Percentiles rank a stretch among this genome's conserved stretches.
Evolutionary conservation across 1,140 invertebrate genomes (phyloP).

Genomic region (Pomacea maculata): DNA sequence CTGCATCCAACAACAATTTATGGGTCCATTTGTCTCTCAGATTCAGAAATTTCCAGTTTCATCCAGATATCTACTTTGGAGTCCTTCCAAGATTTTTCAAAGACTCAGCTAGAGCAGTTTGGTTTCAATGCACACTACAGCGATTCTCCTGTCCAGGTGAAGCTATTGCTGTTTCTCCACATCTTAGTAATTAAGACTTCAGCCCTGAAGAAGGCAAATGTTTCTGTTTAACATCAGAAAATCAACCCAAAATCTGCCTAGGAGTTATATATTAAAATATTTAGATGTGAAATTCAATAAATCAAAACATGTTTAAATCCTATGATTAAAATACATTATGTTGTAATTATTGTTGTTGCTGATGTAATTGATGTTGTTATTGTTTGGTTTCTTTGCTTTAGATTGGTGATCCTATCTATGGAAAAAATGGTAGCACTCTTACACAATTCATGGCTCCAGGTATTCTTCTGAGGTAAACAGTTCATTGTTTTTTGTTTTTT

Average conservation of each 20-base stretch:
- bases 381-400: slow-evolving; percentile 60
- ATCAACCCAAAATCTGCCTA: too few relatives aligned
- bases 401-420: slow-evolving; percentile 87
- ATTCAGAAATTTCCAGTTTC: slow-evolving; percentile 89
- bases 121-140: slow-evolving; percentile 37
- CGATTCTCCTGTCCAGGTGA: slow-evolving; percentile 41
- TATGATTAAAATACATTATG: too few relatives aligned
- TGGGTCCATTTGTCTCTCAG: slow-evolving; percentile 67
- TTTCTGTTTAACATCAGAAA: too few relatives aligned
- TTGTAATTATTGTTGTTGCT: too few relatives aligned
- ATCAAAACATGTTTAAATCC: too few relatives aligned
- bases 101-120: slow-evolving; percentile 24
- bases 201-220: too few relatives aligned
- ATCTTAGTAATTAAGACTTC: too few relatives aligned
- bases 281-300: too few relatives aligned
- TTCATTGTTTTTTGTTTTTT: slow-evolving; percentile 29
- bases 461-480: slow-evolving; percentile 86
- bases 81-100: slow-evolving; percentile 75
- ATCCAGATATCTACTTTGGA: slow-evolving; percentile 82
- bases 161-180: not conserved
- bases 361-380: too few relatives aligned
- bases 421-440: slow-evolving; percentile 85
- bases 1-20: too few relatives aligned
- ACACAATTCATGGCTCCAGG: slow-evolving; percentile 96
- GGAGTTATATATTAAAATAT: too few relatives aligned